Percentiles rank a stretch among this genome's conserved stretches.
Evolutionary conservation across 2,113 vertebrate species (phyloP).

Genomic region (Ceuthmochares aereus): DNA sequence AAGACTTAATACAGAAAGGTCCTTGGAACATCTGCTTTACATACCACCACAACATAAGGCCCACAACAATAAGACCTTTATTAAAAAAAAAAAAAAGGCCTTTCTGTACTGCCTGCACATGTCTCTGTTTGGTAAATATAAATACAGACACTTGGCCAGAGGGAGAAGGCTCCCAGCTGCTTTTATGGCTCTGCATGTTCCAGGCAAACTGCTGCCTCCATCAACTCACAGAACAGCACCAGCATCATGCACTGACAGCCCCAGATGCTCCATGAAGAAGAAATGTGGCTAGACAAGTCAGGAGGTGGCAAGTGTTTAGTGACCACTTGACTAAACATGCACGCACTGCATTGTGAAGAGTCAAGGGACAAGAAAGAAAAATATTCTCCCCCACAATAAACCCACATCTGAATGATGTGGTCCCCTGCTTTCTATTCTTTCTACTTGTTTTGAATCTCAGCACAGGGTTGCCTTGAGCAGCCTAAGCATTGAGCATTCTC

Average conservation of each 20-base stretch:
- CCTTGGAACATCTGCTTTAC: not conserved
- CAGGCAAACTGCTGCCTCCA: not conserved
- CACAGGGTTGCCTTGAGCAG: not conserved
- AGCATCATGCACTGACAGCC: not conserved
- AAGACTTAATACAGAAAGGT: not conserved
- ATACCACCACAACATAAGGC: not conserved
- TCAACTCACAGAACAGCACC: not conserved
- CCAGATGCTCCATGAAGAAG: not conserved
- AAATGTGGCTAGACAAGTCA: not conserved
- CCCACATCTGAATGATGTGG: not conserved
- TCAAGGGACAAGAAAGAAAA: not conserved
- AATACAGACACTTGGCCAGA: not conserved
- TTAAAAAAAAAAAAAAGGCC: not conserved
- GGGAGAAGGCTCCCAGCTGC: not conserved
- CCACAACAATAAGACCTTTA: not conserved
- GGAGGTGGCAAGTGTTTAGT: not conserved
- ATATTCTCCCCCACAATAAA: not conserved
- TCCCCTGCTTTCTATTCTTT: not conserved
- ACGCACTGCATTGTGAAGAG: fast-evolving
- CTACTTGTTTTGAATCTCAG: not conserved
- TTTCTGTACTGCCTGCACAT: not conserved
- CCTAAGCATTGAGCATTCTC: not conserved
- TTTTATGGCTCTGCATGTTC: not conserved
- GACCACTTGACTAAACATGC: not conserved
- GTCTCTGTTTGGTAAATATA: not conserved